Evolutionary conservation across 2,888 invertebrate species (phyloP).

Genomic region (Hanleya hanleyi): DNA sequence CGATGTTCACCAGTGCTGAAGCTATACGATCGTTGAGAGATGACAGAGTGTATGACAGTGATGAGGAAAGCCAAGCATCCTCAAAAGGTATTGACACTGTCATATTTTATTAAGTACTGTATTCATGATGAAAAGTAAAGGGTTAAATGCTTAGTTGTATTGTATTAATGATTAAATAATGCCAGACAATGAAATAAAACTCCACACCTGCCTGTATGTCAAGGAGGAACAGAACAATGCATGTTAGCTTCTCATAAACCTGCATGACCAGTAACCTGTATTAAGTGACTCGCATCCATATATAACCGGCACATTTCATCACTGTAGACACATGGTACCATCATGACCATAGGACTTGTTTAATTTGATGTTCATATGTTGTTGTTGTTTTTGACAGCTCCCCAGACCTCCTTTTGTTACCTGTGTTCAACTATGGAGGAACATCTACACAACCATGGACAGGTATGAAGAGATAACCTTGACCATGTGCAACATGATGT

Average conservation of each 20-base stretch:
- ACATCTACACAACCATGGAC: conserved; percentile 55
- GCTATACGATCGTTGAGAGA: neutral
- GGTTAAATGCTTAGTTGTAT: neutral
- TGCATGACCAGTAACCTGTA: neutral
- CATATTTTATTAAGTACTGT: neutral
- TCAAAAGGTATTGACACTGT: neutral
- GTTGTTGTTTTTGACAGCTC: conserved; percentile 38
- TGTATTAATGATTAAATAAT: neutral
- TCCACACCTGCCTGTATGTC: too few species aligned
- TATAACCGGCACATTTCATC: too few species aligned
- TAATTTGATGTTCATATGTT: too few species aligned
- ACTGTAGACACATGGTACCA: too few species aligned
- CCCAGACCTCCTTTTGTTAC: conserved; percentile 58
- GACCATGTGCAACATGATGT: too few species aligned
- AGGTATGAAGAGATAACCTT: conserved; percentile 23
- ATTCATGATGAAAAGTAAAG: neutral
- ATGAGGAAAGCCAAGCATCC: neutral
- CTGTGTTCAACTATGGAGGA: conserved; percentile 66
- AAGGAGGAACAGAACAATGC: too few species aligned
- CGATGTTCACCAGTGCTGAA: neutral
- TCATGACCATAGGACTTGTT: too few species aligned
- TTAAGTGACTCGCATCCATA: neutral
- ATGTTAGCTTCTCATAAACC: too few species aligned
- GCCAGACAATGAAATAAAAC: neutral
- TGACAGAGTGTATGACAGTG: neutral